Percentiles rank a stretch among this genome's conserved stretches.
These are phyloP conservation scores for Channa maculata DNA, from an alignment of 2,113 vertebrate genomes.

Conservation along the genomic window DNA sequence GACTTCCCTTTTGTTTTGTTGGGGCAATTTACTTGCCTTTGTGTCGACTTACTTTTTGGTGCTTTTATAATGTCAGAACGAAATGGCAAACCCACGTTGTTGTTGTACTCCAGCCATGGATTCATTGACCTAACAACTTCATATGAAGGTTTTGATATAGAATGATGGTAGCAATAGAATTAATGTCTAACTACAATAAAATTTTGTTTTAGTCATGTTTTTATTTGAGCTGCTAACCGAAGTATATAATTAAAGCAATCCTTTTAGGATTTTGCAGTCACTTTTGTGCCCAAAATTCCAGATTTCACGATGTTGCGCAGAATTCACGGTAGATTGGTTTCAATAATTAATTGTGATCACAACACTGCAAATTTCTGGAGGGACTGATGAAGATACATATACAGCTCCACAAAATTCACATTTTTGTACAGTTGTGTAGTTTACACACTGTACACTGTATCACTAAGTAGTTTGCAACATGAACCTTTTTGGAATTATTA, in stretches of 20 bases:
- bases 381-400: too few relatives aligned
- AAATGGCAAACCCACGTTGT: constrained; percentile 40
- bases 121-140: constrained; percentile 22
- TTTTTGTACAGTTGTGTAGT: constrained; percentile 5
- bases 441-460: not conserved
- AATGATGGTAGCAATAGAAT: constrained; percentile 10
- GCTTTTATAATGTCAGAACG: constrained; percentile 52
- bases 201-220: constrained; percentile 5
- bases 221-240: constrained; percentile 8
- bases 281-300: too few relatives aligned
- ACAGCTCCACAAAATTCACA: not conserved
- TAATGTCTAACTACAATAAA: constrained; percentile 26
- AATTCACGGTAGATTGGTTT: too few relatives aligned
- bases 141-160: constrained; percentile 10
- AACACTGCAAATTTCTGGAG: too few relatives aligned
- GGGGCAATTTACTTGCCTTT: constrained; percentile 55
- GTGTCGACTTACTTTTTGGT: constrained; percentile 40
- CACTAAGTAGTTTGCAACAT: constrained; percentile 18
- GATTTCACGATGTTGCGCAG: too few relatives aligned
- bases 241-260: too few relatives aligned
- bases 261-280: too few relatives aligned
- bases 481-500: constrained; percentile 34
- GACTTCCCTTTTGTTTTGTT: constrained; percentile 67
- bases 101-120: constrained; percentile 20
- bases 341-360: too few relatives aligned